These are phyloP conservation scores for Diaperis boleti DNA, from an alignment of 2,888 invertebrate genomes.

Conservation along the genomic window DNA sequence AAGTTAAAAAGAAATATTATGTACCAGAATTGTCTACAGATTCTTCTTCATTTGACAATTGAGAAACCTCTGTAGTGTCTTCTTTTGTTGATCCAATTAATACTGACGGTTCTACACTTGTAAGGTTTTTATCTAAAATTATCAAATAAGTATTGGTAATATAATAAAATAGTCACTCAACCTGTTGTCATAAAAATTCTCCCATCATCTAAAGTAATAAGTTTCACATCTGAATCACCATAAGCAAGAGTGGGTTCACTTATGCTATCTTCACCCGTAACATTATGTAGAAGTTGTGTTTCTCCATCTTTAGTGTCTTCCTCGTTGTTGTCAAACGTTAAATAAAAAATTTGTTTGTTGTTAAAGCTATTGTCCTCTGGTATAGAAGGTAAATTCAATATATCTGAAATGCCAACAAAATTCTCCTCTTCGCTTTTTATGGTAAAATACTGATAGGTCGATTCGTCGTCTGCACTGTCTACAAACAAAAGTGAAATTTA, in stretches of 20 bases:
- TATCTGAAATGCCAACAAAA: constrained; percentile 40
- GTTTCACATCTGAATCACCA: constrained; percentile 46
- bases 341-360: constrained; percentile 39
- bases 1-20: neutral
- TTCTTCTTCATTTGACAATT: constrained; percentile 31
- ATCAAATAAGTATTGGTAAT: too few species aligned
- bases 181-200: constrained; percentile 50
- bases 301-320: constrained; percentile 21
- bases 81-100: constrained; percentile 32
- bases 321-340: constrained; percentile 36
- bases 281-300: constrained; percentile 34
- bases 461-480: constrained; percentile 42
- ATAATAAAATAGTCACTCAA: constrained; percentile 1
- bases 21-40: constrained; percentile 32
- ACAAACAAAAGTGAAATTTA: constrained; percentile 18
- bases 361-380: constrained; percentile 21
- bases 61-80: constrained; percentile 8
- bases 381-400: constrained; percentile 38
- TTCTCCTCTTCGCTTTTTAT: constrained; percentile 46
- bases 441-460: constrained; percentile 46
- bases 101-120: constrained; percentile 11
- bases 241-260: constrained; percentile 24
- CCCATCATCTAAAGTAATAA: constrained; percentile 50
- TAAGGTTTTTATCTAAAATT: constrained; percentile 20
- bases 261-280: constrained; percentile 24